Evolutionary conservation across 2,797 vertebrate species (phyloP), one percentile per base, ranked within the genome.

Genomic region (Podargus strigoides): DNA sequence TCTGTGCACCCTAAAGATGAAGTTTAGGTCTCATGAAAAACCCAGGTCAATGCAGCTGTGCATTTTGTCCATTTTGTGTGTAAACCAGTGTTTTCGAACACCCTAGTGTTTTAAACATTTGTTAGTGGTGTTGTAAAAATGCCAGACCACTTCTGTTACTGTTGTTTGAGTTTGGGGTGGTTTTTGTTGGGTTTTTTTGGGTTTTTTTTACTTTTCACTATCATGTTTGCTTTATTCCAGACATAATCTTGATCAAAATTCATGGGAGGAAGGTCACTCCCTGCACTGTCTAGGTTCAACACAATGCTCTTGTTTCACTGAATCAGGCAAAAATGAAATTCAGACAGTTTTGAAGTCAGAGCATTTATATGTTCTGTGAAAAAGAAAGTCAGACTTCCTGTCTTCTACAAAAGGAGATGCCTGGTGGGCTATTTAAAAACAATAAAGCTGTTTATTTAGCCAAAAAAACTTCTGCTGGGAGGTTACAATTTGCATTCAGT

Each of bases 401-500:
- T 62, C 17, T 37, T 75, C 34, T 56, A 23, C 0, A 2, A 41
- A 15, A 64, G 12, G 20, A 49, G 16, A 23, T 12, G 58, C 16
- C 3, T 0, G 0, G 7, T 42, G 16, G 28, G 10, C 9, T 75
- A 32, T n/a, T 63, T 18, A 12, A 58, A 52, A 60, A 46, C 53
- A 42, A 34, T 15, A 21, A 84, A 76, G 19, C n/a, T 39, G 14
- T 58, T 89, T 24, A n/a, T 59, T 59, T 26, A 42, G 36, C 36
- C 30, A 21, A 34, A 24, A 13, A 6, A 5, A 14, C 16, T 28
- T 62, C 16, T 50, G 3, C 12, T 59, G 11, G 10, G 27, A 47
- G 27, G 20, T 47, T 47, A 37, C 6, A 58, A 3, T 34, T 63
- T 63, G 18, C 23, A 8, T 34, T 62, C 8, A 7, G 9, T 44